Conservation (phyloP, 92 coral and sea anemone species). For the Phenganax marumi region DNA sequence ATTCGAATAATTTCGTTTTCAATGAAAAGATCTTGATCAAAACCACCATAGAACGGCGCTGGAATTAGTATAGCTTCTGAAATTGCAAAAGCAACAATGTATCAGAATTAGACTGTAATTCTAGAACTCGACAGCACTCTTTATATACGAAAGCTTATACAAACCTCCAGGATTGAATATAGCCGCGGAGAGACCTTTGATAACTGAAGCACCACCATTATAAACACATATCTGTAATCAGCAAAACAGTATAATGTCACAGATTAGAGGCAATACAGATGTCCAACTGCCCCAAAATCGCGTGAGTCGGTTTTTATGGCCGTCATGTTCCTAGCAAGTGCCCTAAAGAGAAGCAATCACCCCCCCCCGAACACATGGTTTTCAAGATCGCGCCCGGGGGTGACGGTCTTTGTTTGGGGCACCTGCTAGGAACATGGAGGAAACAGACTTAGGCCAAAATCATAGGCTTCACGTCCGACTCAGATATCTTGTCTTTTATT, state of each 20-base stretch:
- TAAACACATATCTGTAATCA: constrained; percentile 58
- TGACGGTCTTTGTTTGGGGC: too few relatives aligned
- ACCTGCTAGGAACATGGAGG: too few relatives aligned
- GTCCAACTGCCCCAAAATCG: too few relatives aligned
- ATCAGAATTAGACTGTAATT: neutral
- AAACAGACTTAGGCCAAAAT: too few relatives aligned
- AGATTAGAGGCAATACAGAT: neutral
- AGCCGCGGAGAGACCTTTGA: constrained; percentile 58
- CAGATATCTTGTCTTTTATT: too few relatives aligned
- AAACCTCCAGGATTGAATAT: constrained; percentile 78
- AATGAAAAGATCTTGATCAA: constrained; percentile 55
- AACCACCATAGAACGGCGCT: constrained; percentile 85
- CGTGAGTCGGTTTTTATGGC: too few relatives aligned
- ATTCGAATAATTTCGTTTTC: constrained; percentile 66
- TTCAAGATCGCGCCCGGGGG: too few relatives aligned
- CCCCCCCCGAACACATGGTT: too few relatives aligned
- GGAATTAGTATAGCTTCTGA: constrained; percentile 81
- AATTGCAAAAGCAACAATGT: neutral
- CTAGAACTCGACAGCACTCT: neutral
- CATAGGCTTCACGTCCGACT: too few relatives aligned
- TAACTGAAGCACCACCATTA: constrained; percentile 66
- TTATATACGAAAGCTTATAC: neutral
- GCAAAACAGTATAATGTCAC: neutral
- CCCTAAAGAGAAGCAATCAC: too few relatives aligned
- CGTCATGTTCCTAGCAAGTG: too few relatives aligned